Evolutionary conservation across 2,113 vertebrate genomes (phyloP), one percentile per base, ranked within the genome.

Genomic region (Casuarius casuarius): DNA sequence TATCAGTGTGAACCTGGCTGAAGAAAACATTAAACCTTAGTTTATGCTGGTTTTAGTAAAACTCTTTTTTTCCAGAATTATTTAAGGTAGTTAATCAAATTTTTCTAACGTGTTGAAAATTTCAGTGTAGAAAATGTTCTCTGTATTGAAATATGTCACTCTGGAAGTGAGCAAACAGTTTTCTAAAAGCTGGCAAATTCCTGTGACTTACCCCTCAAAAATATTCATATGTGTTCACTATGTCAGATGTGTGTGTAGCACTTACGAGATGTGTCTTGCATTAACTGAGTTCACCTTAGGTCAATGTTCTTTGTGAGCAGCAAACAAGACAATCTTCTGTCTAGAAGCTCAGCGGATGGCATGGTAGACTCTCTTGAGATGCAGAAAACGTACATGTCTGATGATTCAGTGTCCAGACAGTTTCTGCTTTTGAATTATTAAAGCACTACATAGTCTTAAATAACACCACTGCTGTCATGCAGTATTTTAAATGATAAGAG

Each of bases 351-450:
- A 38, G 93, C 94, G 96, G 90, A 96, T 94, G 94, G 95, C 96
- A 86, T 48, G 94, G 93, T 72, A 97, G 95, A 94, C 97, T 97
- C 97, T 98, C 97, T 92, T 96, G 97, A 97, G 97, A 97, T 97
- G 94, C 93, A 91, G 92, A 87, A 96, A 96, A 97, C 97, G 97
- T 97, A 96, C 97, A 96, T 97, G 97, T 98, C 97, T 98, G 97
- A 97, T 97, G 97, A 97, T 97, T 97, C 96, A 96, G 92, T 97
- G 97, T 97, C 97, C 97, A 97, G 97, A 98, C 97, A 95, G 96
- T 96, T 97, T 97, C 96, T 97, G 93, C 95, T 96, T 96, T 96
- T 97, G 95, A 97, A 98, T 98, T 98, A 97, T 98, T 98, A 97
- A 98, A 97, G 89, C 66, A 94, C 97, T 96, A 97, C 96, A 98